Evolutionary conservation across 1,140 invertebrate species (phyloP), one percentile per base, ranked within the genome.

Genomic region (Streblospio benedicti): DNA sequence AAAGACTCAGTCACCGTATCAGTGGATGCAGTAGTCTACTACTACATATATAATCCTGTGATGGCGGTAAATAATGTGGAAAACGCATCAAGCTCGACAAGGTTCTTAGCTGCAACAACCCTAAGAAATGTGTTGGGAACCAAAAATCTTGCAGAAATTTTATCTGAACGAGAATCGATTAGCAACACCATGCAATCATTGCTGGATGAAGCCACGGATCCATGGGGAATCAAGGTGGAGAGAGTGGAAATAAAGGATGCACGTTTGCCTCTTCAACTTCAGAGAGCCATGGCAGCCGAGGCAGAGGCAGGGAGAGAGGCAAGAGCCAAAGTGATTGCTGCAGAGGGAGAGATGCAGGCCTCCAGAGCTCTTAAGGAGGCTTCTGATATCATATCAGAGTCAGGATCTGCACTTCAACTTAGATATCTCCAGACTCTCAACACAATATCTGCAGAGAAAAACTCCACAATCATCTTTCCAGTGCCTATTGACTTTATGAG

Each of bases 381-480:
- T n/a, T 88, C 89, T 2, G 90, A 93, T 72, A 86, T 92, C 27
- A 89, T 93, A 31, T 50, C 33, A 31, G 44, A 51, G 35, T 70
- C 69, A 61, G 89, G 90, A 20, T 87, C 87, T 9, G 91, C 91
- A 1, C 76, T 94, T 44, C 91, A 94, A 56, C 47, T 59, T 20
- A 44, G 57, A 44, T 60, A 60, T 43, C 53, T 60, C 16, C 59
- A 60, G 38, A 60, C 59, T 6, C 35, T 60, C 53, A 60, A 90
- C 76, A 89, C 89, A 6, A 95, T 97, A 75, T 92, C 92, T 41
- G 91, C 92, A 12, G 94, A 97, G 82, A 97, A 97, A 80, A 97
- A 96, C 76, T 96, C 93, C 4, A 97, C 94, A 6, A 97, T 97
- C 69, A 89, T 97, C 59, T 97, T 97, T 78, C 94, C 93, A 27